These are phyloP conservation scores for Miichthys miiuy DNA, from an alignment of 2,797 vertebrate genomes.

Conservation along the genomic window DNA sequence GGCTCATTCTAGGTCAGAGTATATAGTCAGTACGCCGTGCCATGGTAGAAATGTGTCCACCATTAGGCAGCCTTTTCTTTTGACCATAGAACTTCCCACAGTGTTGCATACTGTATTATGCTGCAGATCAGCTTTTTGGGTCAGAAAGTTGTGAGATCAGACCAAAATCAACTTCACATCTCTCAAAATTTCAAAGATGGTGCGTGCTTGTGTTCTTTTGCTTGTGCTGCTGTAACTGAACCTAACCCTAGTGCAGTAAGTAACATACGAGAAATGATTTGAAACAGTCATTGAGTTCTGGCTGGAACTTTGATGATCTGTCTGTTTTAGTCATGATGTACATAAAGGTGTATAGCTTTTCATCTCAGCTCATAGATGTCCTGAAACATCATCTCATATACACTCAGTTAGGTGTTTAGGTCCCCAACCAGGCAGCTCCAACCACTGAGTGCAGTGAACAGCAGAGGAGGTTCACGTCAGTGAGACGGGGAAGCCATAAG, in stretches of 20 bases:
- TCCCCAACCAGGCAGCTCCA: constrained; percentile 1
- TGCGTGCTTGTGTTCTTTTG: too few relatives aligned
- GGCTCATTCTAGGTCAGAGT: background rate
- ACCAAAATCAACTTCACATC: too few relatives aligned
- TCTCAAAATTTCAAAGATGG: too few relatives aligned
- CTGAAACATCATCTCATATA: background rate
- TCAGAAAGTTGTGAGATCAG: too few relatives aligned
- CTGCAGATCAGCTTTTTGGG: too few relatives aligned
- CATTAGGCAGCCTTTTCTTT: too few relatives aligned
- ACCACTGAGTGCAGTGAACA: constrained; percentile 2
- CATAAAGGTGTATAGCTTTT: background rate
- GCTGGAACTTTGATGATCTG: background rate
- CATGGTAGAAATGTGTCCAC: too few relatives aligned
- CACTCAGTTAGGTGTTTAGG: constrained; percentile 15
- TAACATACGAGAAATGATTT: background rate
- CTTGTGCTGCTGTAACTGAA: too few relatives aligned
- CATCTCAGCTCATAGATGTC: background rate
- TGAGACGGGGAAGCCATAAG: constrained; percentile 25
- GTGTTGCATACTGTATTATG: too few relatives aligned
- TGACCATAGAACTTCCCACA: too few relatives aligned
- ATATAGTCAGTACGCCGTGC: too few relatives aligned
- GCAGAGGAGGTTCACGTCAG: constrained; percentile 44
- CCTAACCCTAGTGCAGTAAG: too few relatives aligned
- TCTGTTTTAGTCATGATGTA: background rate
- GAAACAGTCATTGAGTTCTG: background rate